A percentile compares a stretch with the other conserved stretches of the same genome.
phyloP scores from a whole-genome alignment of 2,797 vertebrate genomes.

The Halcyon chelicuti region DNA sequence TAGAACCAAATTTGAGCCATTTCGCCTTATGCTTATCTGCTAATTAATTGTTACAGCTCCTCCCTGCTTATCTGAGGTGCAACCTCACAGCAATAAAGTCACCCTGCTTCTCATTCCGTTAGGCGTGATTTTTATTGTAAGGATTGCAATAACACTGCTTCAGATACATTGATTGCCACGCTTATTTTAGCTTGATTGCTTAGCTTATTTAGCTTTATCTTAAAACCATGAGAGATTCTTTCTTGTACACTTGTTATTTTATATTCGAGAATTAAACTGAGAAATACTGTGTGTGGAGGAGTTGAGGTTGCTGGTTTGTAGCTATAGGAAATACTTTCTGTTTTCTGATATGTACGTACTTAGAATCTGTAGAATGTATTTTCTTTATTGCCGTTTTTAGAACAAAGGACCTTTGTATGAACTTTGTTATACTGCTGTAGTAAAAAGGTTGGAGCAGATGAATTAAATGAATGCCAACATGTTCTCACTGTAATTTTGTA shows the following conservation, averaged over 20 bases:
- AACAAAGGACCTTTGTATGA: background rate
- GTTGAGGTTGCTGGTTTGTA: background rate
- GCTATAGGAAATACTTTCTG: background rate
- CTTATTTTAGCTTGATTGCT: background rate
- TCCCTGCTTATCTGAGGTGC: background rate
- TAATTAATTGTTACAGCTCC: background rate
- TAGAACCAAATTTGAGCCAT: background rate
- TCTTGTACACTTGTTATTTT: background rate
- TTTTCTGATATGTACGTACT: background rate
- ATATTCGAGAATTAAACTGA: background rate
- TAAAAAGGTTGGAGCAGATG: background rate
- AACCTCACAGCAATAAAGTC: background rate
- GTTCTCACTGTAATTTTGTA: background rate
- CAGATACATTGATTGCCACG: background rate
- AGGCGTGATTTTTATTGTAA: background rate
- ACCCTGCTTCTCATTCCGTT: background rate
- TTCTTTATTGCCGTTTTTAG: background rate
- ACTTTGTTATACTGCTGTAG: background rate
- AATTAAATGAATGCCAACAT: background rate
- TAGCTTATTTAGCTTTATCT: background rate
- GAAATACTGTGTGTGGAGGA: background rate
- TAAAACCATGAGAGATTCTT: background rate
- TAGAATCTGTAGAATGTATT: background rate
- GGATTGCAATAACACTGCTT: background rate
- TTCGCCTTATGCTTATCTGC: background rate